These are phyloP conservation scores for Corbicula japonica DNA, from an alignment of 2,888 invertebrate genomes.

Conservation along the genomic window DNA sequence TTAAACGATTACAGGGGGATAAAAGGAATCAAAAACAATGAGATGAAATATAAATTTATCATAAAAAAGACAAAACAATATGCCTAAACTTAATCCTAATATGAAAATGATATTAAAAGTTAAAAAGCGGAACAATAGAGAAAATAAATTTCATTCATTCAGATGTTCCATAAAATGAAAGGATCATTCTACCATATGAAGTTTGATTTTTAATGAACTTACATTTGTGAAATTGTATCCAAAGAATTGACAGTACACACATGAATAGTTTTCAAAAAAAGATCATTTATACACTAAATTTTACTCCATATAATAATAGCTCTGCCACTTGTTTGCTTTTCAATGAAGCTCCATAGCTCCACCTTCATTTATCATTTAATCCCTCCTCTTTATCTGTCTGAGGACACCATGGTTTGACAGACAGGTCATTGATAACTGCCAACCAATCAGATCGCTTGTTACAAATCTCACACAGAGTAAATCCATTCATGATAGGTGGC, in stretches of 20 bases:
- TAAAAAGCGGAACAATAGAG: too few species aligned
- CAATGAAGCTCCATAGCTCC: constrained; percentile 32
- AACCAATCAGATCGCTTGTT: constrained; percentile 34
- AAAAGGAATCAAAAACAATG: too few species aligned
- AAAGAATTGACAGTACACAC: constrained; percentile 27
- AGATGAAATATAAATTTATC: too few species aligned
- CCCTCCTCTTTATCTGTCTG: constrained; percentile 46
- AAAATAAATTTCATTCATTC: constrained; percentile 3
- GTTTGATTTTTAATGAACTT: constrained; percentile 25
- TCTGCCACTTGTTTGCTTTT: constrained; percentile 42
- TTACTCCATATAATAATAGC: constrained; percentile 32
- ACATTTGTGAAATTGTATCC: constrained; percentile 46
- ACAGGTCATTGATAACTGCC: constrained; percentile 24
- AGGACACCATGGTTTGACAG: constrained; percentile 37
- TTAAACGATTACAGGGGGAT: too few species aligned
- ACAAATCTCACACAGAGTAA: constrained; percentile 28
- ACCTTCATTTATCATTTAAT: constrained; percentile 38
- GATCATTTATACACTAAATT: constrained; percentile 34
- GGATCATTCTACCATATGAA: not conserved
- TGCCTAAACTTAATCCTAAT: too few species aligned
- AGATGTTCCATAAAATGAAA: constrained; percentile 1
- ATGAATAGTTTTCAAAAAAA: constrained; percentile 46
- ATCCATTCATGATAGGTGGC: constrained; percentile 26
- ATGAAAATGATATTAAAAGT: too few species aligned
- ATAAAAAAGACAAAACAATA: too few species aligned